These are phyloP conservation scores for Notospermus geniculatus DNA, from an alignment of 1,140 invertebrate species.

Conservation along the genomic window DNA sequence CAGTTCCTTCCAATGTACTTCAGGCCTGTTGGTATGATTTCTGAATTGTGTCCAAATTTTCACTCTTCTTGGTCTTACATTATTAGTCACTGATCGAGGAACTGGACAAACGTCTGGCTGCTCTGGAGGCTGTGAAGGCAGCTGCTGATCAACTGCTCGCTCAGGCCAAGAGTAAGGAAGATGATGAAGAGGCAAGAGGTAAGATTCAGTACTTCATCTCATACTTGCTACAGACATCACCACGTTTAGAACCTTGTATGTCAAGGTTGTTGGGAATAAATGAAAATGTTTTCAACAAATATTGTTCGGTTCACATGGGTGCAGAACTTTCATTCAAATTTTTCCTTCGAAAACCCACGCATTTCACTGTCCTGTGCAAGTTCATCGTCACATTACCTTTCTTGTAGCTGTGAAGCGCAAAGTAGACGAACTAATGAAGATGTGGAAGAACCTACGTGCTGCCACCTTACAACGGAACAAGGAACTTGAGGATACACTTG, in stretches of 20 bases:
- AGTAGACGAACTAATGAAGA: conserved; percentile 83
- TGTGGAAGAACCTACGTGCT: conserved; percentile 68
- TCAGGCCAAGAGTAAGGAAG: conserved; percentile 77
- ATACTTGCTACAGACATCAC: no score
- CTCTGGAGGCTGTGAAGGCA: conserved; percentile 85
- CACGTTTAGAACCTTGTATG: no score
- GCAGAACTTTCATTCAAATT: no score
- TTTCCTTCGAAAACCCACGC: no score
- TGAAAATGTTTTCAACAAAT: no score
- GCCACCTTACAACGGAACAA: conserved; percentile 74
- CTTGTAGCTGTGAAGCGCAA: conserved; percentile 84
- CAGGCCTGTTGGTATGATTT: no score
- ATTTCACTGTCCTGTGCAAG: no score
- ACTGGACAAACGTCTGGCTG: conserved; percentile 84
- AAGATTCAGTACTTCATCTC: neutral
- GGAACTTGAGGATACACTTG: conserved; percentile 82
- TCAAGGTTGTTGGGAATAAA: neutral
- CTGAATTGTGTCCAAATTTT: no score
- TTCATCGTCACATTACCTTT: conserved; percentile 20
- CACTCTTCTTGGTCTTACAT: neutral
- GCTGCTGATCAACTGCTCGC: conserved; percentile 92
- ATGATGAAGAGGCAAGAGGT: conserved; percentile 64
- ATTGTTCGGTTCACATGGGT: neutral
- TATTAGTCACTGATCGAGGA: conserved; percentile 79
- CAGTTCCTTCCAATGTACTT: no score